Base-by-base conservation (phyloP, 2,113 vertebrate species). In the Pardalotus punctatus region DNA sequence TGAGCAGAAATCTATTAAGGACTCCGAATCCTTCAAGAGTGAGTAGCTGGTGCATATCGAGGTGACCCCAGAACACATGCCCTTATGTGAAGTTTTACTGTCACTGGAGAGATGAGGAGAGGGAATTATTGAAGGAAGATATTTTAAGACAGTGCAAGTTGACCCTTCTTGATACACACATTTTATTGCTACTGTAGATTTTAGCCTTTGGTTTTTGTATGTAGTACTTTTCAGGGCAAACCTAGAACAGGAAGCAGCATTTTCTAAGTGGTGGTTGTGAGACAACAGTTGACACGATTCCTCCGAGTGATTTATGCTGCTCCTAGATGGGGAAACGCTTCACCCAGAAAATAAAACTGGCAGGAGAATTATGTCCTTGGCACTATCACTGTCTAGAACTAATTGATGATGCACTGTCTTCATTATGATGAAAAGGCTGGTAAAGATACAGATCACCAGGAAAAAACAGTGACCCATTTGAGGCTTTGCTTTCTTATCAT, bases 391-490 rank as follows among this genome's bases (percentile, higher is more conserved):
- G 88, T 84, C 90, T 94, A 66, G 94, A 96, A 86, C 84, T 95
- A 96, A 97, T 96, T 90, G 90, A 79, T 83, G 71, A 12, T 92
- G 54, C 78, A 47, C 56, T 95, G 87, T 81, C 74, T 95, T 95
- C 86, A 81, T 95, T 94, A 77, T 91, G 83, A 73, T 90, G 78
- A 91, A 93, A 92, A 79, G 71, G 47, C 80, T 95, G 94, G 29
- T 78, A 76, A 86, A 56, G 54, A 79, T 90, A 58, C 42, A 72
- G 88, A 69, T 93, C 71, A 76, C 86, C 78, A 93, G 56, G 79
- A 92, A 81, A 74, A 95, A 90, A 33, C 36, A 35, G 38, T 50
- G 53, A 40, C 28, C n/a, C 33, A 3, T 95, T 61, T 93, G 35
- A 73, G 58, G 35, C 40, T 89, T 88, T 92, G 33, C 36, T 86